Conservation (phyloP, 2,888 invertebrate species). For the Poecilus cupreus region DNA sequence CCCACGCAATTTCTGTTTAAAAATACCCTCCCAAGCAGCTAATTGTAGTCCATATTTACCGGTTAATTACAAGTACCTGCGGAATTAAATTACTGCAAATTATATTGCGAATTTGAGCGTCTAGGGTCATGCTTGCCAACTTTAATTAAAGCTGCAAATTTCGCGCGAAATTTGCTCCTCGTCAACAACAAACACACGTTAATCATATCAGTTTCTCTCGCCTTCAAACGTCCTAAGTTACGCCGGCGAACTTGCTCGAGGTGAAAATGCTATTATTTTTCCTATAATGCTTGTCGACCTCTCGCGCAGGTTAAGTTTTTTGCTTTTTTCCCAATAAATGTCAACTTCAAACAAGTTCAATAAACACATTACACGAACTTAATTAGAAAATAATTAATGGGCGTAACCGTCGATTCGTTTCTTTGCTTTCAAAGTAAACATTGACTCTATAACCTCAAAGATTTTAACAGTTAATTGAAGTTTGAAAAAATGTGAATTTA, state of each 20-base stretch:
- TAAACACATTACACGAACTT: background rate
- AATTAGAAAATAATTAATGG: background rate
- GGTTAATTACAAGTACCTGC: slow-evolving; percentile 39
- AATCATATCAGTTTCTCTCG: slow-evolving; percentile 21
- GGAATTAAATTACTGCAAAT: slow-evolving; percentile 47
- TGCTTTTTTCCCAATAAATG: background rate
- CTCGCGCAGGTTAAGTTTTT: background rate
- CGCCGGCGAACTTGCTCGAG: background rate
- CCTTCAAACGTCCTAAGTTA: background rate
- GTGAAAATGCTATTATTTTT: background rate
- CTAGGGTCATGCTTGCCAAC: slow-evolving; percentile 21
- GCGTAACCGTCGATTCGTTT: background rate
- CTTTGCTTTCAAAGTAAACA: background rate
- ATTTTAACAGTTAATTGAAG: background rate
- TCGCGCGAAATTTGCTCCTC: slow-evolving; percentile 16
- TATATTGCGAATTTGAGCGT: slow-evolving; percentile 40
- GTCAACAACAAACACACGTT: slow-evolving; percentile 22
- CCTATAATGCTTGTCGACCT: background rate
- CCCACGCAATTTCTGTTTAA: background rate
- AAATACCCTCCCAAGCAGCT: slow-evolving; percentile 2
- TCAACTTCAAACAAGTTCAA: background rate
- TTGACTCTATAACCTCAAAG: background rate
- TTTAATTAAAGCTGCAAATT: slow-evolving; percentile 43
- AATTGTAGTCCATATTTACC: slow-evolving; percentile 44
- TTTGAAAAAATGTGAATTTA: background rate